Conservation (phyloP, 1,140 invertebrate species). For the Venturia canescens region DNA sequence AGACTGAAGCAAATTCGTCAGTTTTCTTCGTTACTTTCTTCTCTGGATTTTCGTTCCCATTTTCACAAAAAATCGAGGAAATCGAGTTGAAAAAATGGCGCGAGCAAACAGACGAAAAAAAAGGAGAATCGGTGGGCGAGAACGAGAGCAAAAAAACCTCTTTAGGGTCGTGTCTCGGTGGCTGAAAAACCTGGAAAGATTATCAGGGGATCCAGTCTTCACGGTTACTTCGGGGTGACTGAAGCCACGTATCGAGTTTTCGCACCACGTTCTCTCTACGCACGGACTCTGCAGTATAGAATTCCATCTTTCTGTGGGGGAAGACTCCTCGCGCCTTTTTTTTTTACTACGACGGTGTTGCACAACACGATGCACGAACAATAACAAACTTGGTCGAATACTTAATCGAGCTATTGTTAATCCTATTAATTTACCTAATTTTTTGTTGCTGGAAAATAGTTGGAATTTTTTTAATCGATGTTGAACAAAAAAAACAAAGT, state of each 20-base stretch:
- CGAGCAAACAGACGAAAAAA: background rate
- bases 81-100: too few relatives aligned
- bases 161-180: background rate
- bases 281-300: background rate
- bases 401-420: too few relatives aligned
- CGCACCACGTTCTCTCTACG: background rate
- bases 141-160: background rate
- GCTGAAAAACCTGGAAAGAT: background rate
- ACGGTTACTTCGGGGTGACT: constrained; percentile 1
- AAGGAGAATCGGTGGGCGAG: background rate
- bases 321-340: background rate
- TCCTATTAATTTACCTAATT: too few relatives aligned
- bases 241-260: constrained; percentile 1
- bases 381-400: too few relatives aligned
- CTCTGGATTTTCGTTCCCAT: too few relatives aligned
- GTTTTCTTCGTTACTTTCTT: too few relatives aligned
- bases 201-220: background rate
- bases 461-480: too few relatives aligned
- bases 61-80: too few relatives aligned
- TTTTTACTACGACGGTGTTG: background rate
- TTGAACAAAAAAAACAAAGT: too few relatives aligned
- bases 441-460: too few relatives aligned
- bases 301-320: background rate
- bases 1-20: too few relatives aligned
- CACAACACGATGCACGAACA: background rate